Evolutionary conservation across 1,140 invertebrate species (phyloP).

Genomic region (Diuraphis noxia): DNA sequence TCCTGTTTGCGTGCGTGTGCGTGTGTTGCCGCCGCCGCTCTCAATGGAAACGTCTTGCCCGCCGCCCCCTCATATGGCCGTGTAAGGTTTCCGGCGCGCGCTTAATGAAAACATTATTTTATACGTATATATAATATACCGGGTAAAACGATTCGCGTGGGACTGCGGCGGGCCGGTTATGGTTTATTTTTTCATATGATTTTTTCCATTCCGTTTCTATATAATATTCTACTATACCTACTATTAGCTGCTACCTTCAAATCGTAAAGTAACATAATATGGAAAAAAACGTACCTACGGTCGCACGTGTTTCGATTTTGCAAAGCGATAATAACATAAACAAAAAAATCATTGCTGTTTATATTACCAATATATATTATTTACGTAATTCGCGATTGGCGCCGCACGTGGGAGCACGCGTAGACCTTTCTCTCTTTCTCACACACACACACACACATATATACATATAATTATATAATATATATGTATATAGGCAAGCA

Average conservation of each 20-base stretch:
- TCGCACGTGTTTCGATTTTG: constrained; percentile 13
- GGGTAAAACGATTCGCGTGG: constrained; percentile 43
- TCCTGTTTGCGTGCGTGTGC: constrained; percentile 38
- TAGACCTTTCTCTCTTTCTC: too few relatives aligned
- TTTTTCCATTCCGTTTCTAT: not conserved
- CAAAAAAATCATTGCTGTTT: not conserved
- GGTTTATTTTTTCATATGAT: not conserved
- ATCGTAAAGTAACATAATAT: not conserved
- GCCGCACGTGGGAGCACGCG: not conserved
- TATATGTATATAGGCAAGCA: not conserved
- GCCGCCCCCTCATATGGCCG: constrained; percentile 34
- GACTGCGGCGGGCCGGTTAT: not conserved
- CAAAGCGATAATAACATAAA: not conserved
- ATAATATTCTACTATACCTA: not conserved
- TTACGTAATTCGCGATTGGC: not conserved
- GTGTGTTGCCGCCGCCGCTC: not conserved
- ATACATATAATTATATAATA: too few relatives aligned
- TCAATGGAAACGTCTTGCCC: constrained; percentile 41
- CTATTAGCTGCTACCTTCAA: too few relatives aligned
- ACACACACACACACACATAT: too few relatives aligned
- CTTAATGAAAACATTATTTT: constrained; percentile 43
- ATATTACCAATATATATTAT: not conserved
- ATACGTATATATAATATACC: constrained; percentile 17
- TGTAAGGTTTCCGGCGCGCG: constrained; percentile 45
- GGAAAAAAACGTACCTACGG: not conserved